phyloP scores from a whole-genome alignment of 2,113 vertebrate species.

The Andinoacara biseriatus region DNA sequence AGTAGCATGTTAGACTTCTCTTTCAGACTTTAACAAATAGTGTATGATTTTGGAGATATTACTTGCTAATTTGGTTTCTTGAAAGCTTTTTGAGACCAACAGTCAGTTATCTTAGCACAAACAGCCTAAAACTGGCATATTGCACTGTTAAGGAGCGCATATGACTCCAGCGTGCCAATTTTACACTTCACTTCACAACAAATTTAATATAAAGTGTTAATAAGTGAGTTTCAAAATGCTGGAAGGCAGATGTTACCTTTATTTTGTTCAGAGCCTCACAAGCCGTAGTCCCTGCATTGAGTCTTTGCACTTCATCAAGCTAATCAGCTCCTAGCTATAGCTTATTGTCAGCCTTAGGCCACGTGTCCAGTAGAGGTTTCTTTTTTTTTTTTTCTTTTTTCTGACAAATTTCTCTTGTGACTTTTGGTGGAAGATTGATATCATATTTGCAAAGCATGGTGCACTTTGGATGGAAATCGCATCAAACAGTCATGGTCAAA shows the following conservation, averaged over 20 bases:
- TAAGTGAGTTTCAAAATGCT: background rate
- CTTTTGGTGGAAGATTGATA: background rate
- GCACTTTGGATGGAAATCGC: background rate
- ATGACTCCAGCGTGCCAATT: background rate
- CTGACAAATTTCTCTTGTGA: background rate
- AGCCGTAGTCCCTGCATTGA: background rate
- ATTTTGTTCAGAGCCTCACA: background rate
- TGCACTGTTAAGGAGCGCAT: background rate
- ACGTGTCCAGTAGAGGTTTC: background rate
- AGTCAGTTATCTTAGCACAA: constrained; percentile 14
- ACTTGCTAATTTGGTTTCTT: background rate
- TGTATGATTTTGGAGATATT: background rate
- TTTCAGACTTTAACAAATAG: background rate
- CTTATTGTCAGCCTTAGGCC: background rate
- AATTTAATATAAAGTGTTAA: constrained; percentile 13
- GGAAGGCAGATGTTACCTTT: constrained; percentile 16
- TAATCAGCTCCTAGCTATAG: background rate
- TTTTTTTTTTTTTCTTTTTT: background rate
- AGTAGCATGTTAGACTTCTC: background rate
- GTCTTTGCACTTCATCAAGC: background rate
- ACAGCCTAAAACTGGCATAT: constrained; percentile 4
- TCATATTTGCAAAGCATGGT: background rate
- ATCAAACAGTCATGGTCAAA: background rate
- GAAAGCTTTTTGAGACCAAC: background rate
- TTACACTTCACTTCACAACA: constrained; percentile 3